phyloP scores from a whole-genome alignment of 2,888 invertebrate genomes.

The Myopa tessellatipennis region DNA sequence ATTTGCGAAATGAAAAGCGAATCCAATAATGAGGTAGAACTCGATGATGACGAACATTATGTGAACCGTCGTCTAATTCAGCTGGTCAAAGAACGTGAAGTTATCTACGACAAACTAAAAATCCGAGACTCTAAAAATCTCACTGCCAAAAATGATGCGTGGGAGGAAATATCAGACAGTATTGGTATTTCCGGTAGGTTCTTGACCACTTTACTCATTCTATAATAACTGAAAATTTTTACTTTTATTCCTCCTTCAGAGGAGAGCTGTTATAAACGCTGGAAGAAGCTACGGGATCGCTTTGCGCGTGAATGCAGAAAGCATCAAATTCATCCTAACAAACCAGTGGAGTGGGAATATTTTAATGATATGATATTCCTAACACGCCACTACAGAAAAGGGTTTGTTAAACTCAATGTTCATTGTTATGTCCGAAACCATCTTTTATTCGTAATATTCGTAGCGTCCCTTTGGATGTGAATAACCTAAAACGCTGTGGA shows the following conservation, averaged over 20 bases:
- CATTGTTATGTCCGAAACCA: background rate
- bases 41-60: slow-evolving; percentile 49
- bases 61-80: slow-evolving; percentile 58
- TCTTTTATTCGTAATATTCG: background rate
- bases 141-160: slow-evolving; percentile 60
- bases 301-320: slow-evolving; percentile 61
- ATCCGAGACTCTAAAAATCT: slow-evolving; percentile 62
- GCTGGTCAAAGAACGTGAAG: slow-evolving; percentile 59
- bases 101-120: slow-evolving; percentile 58
- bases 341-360: slow-evolving; percentile 58
- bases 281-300: slow-evolving; percentile 61
- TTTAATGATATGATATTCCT: slow-evolving; percentile 59
- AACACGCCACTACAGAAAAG: slow-evolving; percentile 58
- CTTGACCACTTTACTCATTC: background rate
- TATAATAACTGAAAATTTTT: background rate
- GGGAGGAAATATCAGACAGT: slow-evolving; percentile 57
- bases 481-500: slow-evolving; percentile 39
- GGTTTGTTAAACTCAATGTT: slow-evolving; percentile 43
- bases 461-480: slow-evolving; percentile 47
- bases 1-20: slow-evolving; percentile 16
- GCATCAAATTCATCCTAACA: slow-evolving; percentile 53
- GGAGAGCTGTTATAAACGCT: slow-evolving; percentile 59
- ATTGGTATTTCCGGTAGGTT: slow-evolving; percentile 56
- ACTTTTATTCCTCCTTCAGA: slow-evolving; percentile 48
- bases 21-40: slow-evolving; percentile 41